A percentile compares a stretch with the other conserved stretches of the same genome.
Evolutionary conservation across 2,797 vertebrate genomes (phyloP).

Genomic region (Chaetodon trifasciatus): DNA sequence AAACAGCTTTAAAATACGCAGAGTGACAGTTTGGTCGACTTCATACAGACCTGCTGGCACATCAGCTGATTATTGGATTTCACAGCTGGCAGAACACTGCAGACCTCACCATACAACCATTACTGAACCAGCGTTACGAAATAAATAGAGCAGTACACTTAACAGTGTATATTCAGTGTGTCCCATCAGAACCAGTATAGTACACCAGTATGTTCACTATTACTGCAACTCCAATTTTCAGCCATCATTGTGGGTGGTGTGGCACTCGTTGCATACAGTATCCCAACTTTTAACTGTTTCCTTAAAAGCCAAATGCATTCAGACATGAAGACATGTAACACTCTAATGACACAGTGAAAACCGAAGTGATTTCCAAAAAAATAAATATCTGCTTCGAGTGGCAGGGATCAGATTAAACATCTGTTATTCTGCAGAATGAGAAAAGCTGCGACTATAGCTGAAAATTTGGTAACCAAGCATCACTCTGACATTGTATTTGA

Average conservation of each 20-base stretch:
- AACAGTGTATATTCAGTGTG: not conserved
- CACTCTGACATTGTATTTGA: not conserved
- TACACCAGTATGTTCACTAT: not conserved
- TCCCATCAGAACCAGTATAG: not conserved
- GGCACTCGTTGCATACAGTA: not conserved
- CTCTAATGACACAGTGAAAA: not conserved
- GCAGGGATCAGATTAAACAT: slow-evolving; percentile 11
- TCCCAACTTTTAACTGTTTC: not conserved
- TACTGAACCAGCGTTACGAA: slow-evolving; percentile 26
- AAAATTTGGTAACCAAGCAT: not conserved
- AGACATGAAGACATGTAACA: slow-evolving; percentile 3
- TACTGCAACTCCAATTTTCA: not conserved
- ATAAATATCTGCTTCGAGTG: slow-evolving; percentile 4
- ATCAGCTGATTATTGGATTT: slow-evolving; percentile 51
- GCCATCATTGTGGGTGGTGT: not conserved
- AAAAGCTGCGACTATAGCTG: not conserved
- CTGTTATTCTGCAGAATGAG: slow-evolving; percentile 13
- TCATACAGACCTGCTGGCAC: slow-evolving; percentile 48
- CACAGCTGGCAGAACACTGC: slow-evolving; percentile 47
- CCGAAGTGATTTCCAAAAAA: slow-evolving; percentile 1
- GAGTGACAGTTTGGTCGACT: slow-evolving; percentile 29
- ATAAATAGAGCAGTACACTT: not conserved
- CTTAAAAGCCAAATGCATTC: not conserved
- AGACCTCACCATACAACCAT: slow-evolving; percentile 15
- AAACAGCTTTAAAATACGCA: slow-evolving; percentile 48